Evolutionary conservation across 1,140 invertebrate genomes (phyloP), one percentile per base, ranked within the genome.

Genomic region (Diploscapter pachys): DNA sequence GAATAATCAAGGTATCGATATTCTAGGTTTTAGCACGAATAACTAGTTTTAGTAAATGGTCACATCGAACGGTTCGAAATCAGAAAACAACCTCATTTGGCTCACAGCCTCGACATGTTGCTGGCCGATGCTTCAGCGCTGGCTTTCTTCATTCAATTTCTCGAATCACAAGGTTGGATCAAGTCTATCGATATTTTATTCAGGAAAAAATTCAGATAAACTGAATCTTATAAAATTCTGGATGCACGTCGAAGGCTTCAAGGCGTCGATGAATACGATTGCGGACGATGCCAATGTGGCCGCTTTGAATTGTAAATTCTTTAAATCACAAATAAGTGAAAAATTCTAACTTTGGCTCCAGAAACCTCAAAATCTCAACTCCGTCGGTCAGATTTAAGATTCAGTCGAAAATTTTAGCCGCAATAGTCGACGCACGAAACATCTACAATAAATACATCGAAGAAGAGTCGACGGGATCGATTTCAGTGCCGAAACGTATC

Each of bases 141-240:
- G 5, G 59, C 68, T n/a, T 70, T 61, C 31, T 70, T 70, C 31
- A 70, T 70, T 5, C 68, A 70, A 13, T 70, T 61, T 13, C 68
- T 70, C 6, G 68, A 70, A 4, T 70, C 68, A 1, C 52, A 31
- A 31, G 31, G 31, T 31, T 31, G 31, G 31, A 31, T 31, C 31
- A 31, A 31, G 31, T 31, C 31, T 31, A 31, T 31, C 31, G 31
- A 31, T 31, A 31, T 31, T 31, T 31, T 31, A 31, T 31, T 31
- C 31, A 31, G 31, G 31, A 31, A 31, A 31, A 31, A 31, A 31
- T 31, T 31, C 68, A 52, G 68, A 70, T 50, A 70, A 70, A 61
- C 56, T 75, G n/a, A 64, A 75, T 57, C 56, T 71, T 52, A 68
- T 75, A 52, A 75, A 75, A 48, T 75, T 75, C 66, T 75, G 62